Evolutionary conservation across 2,888 invertebrate species (phyloP), one percentile per base, ranked within the genome.

Genomic region (Drymonia ruficornis): DNA sequence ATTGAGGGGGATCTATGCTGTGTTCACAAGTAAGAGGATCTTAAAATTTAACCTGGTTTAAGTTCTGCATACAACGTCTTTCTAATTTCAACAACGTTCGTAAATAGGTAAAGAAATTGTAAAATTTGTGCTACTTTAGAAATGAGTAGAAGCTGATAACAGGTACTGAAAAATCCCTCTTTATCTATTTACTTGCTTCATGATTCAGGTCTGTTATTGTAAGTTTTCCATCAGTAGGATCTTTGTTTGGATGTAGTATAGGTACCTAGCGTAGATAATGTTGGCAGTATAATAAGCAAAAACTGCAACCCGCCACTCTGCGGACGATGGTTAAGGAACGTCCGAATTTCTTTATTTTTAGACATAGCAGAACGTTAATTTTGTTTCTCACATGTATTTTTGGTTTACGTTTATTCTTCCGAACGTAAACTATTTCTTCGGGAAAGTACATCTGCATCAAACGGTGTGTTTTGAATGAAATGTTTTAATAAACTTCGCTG

Each of bases 1-100:
- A 78, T 79, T 77, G 70, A 77, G 77, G 67, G n/a, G 70, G 72
- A 72, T 66, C 72, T 72, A 68, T 72, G 74, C 69, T 73, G 70
- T 66, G 66, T 49, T 61, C 63, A 61, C 57, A 70, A 67, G 72
- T 19, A n/a, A 36, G 36, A 13, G n/a, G 11, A 36, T 36, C 36
- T 5, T 36, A 36, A 23, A 18, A 44, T 44, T 23, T 44, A 4
- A 0, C 23, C 2, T 8, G 1, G 23, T 6, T 23, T 23, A 6
- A 23, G 4, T 1, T 23, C 23, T 23, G 7, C 23, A 4, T 23
- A 23, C 23, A 23, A 23, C 23, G 23, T 4, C 23, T 7, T 23
- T 2, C 3, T 7, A 23, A 23, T 6, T 23, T 23, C 7, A 2
- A 23, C 23, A 23, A 23, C 23, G 7, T 4, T 23, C 23, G 23